Conservation (phyloP, 2,113 vertebrate genomes). For the Accipiter virgatus region DNA sequence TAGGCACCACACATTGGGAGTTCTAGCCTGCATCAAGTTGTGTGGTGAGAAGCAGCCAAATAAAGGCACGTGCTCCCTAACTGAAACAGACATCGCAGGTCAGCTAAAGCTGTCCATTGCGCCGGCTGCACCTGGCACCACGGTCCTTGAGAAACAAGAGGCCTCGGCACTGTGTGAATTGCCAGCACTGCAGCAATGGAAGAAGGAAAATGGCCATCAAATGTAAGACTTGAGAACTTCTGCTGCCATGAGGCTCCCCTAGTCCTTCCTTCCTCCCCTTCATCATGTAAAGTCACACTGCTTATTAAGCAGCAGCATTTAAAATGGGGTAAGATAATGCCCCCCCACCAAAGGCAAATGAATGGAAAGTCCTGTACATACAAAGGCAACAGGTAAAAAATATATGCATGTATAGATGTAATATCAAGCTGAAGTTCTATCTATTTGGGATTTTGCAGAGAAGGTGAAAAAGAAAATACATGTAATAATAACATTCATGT, state of each 20-base stretch:
- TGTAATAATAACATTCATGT: background rate
- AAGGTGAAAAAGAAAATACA: background rate
- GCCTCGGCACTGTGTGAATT: accelerated
- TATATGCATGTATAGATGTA: background rate
- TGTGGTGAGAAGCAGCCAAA: background rate
- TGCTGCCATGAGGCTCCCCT: background rate
- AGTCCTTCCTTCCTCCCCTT: background rate
- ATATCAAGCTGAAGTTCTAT: background rate
- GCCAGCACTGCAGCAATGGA: background rate
- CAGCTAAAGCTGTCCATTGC: background rate
- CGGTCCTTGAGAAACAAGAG: background rate
- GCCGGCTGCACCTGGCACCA: accelerated
- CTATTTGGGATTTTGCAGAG: background rate
- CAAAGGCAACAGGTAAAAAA: background rate
- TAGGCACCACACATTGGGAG: background rate
- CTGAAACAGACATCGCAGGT: background rate
- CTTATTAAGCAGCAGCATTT: background rate
- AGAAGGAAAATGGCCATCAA: background rate
- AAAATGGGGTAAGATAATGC: background rate
- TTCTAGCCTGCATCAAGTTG: background rate
- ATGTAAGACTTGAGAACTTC: background rate
- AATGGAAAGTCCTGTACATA: background rate
- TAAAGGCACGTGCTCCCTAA: background rate
- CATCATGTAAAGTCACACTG: background rate
- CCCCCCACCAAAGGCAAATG: background rate